Base-by-base conservation (phyloP, 1,140 invertebrate genomes). In the Teleopsis dalmanni region DNA sequence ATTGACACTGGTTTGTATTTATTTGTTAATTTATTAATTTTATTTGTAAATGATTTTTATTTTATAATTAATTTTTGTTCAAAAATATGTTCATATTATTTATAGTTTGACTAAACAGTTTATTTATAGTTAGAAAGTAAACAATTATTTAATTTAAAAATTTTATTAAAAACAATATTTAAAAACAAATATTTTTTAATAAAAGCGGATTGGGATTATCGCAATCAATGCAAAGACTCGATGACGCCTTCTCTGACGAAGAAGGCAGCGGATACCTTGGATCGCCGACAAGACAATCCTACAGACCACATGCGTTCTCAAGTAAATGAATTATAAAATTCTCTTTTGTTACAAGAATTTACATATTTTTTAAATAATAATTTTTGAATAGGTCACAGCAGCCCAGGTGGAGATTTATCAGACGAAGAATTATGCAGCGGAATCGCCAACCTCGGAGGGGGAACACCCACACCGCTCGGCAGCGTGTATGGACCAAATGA, bases 1-100 rank as follows among this genome's bases (percentile, higher is more conserved):
- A 81, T 87, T 68, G 79, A 82, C 71, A 79, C 78, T 75, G 78
- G 77, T 78, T 78, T 76, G 76, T 79, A 70, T 68, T 67, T 68
- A 59, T 68, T 29, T 27, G 44, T 47, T 54, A 41, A 40, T 21
- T 26, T 31, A 41, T 47, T 52, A 49, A 36, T 55, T 53, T 50
- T 46, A 36, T 4, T 43, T 43, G 10, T 49, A 47, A 29, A 55
- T 36, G 11, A 31, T 34, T 41, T 41, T 5, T 19, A 42, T n/a
- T n/a, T 25, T 42, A 43, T 34, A 56, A 54, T 54, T 53, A 19
- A 51, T 62, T 63, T 57, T 51, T 23, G 29, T 45, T 34, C 27
- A 11, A 38, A 11, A 13, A 5, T 11, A n/a, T 22, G 13, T 38
- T 11, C 23, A 21, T 38, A 21, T 38, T 23, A 23, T 23, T 22